Evolutionary conservation across 92 coral and sea anemone genomes (phyloP).

Genomic region (Phymanthus crucifer): DNA sequence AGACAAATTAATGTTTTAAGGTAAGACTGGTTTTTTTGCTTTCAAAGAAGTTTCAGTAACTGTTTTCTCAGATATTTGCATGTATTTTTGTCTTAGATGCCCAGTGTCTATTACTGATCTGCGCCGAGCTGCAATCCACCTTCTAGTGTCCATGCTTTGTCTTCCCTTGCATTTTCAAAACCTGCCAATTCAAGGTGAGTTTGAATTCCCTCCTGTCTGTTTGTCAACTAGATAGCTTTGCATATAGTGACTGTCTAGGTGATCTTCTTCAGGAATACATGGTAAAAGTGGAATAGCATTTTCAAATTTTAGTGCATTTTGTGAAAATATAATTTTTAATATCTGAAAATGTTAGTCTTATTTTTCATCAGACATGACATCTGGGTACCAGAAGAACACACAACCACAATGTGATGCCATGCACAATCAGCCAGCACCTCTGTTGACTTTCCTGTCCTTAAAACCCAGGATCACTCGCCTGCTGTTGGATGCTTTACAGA

Average conservation of each 20-base stretch:
- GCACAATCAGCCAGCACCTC: conserved; percentile 24
- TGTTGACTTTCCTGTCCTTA: conserved; percentile 73
- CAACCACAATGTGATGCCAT: conserved; percentile 17
- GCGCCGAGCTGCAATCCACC: conserved; percentile 93
- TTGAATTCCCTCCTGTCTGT: too few species aligned
- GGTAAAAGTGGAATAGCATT: too few species aligned
- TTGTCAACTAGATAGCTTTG: neutral
- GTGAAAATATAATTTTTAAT: too few species aligned
- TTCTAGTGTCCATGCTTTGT: conserved; percentile 91
- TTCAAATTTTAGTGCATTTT: too few species aligned
- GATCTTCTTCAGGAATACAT: too few species aligned
- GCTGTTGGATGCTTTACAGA: conserved; percentile 86
- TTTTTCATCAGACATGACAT: conserved; percentile 66
- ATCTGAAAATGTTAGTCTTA: neutral
- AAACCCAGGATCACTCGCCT: conserved; percentile 81
- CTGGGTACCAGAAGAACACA: conserved; percentile 58
- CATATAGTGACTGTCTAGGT: too few species aligned
- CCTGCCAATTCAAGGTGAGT: conserved; percentile 81
- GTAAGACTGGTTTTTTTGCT: conserved; percentile 13
- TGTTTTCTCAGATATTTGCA: neutral
- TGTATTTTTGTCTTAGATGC: conserved; percentile 54
- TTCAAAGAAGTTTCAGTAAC: neutral
- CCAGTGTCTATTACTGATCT: conserved; percentile 87
- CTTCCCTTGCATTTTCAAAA: conserved; percentile 92
- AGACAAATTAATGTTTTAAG: conserved; percentile 61